Conservation (phyloP, 2,113 vertebrate species). For the Chionis minor region DNA sequence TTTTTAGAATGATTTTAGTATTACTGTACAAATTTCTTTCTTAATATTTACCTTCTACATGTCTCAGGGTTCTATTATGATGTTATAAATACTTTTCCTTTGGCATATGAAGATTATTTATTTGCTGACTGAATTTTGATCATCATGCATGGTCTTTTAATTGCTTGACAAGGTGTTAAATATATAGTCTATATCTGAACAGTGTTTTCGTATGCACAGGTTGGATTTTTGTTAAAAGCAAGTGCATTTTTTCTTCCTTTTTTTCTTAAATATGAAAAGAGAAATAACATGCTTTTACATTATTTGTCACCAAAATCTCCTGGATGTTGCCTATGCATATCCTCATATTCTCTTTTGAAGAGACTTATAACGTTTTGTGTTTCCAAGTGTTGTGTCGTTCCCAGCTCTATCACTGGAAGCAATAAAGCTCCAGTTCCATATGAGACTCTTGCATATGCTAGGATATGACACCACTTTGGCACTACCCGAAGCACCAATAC, state of each 20-base stretch:
- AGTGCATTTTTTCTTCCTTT: neutral
- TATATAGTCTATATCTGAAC: neutral
- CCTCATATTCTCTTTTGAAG: neutral
- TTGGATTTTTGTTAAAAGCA: neutral
- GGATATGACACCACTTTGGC: constrained; percentile 33
- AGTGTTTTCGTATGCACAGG: neutral
- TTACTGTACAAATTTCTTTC: neutral
- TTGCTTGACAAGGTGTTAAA: neutral
- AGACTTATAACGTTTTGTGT: neutral
- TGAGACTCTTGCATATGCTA: neutral
- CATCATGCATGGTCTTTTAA: neutral
- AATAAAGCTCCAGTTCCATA: constrained; percentile 16
- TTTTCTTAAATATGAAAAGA: neutral
- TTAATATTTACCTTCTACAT: neutral
- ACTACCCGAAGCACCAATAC: neutral
- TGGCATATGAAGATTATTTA: neutral
- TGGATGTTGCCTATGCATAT: neutral
- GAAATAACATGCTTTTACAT: neutral
- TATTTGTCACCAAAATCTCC: neutral
- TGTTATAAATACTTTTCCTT: neutral
- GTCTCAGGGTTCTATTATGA: neutral
- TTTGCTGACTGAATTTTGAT: constrained; percentile 13
- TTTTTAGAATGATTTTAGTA: constrained; percentile 19
- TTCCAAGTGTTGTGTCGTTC: constrained; percentile 8
- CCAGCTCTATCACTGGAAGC: constrained; percentile 24